phyloP scores from a whole-genome alignment of 2,113 vertebrate species.

The Pantherophis guttatus region DNA sequence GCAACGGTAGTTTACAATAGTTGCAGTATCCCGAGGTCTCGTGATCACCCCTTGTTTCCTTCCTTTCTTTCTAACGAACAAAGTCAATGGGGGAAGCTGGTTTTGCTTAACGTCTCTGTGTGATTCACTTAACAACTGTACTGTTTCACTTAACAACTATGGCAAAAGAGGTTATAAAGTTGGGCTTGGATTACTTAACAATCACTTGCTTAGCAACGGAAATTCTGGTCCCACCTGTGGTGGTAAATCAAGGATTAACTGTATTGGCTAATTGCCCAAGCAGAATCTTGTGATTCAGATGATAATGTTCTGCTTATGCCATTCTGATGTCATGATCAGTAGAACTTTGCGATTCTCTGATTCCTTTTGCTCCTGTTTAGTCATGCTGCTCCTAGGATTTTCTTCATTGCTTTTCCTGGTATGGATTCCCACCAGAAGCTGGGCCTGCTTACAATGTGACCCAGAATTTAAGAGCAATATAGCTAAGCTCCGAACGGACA shows the following conservation, averaged over 20 bases:
- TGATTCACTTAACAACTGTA: too few relatives aligned
- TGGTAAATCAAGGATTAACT: background rate
- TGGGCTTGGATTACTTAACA: background rate
- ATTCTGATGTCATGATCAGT: background rate
- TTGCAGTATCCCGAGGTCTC: background rate
- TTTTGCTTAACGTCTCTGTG: background rate
- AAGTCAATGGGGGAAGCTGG: background rate
- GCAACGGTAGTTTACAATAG: background rate
- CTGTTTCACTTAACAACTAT: background rate
- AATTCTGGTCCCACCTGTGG: background rate
- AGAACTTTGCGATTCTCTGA: background rate
- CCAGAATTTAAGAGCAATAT: background rate
- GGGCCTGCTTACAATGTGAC: slow-evolving; percentile 59
- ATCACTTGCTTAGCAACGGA: background rate
- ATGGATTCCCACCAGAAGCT: background rate
- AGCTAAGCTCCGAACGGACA: background rate
- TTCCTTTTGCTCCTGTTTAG: background rate
- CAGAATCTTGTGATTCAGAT: background rate
- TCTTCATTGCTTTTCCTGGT: slow-evolving; percentile 3
- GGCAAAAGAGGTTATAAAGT: background rate
- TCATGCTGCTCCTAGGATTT: background rate
- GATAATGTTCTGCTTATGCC: background rate
- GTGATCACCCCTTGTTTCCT: background rate
- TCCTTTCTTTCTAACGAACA: background rate
- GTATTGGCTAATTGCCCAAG: background rate